Conservation (phyloP, 2,888 invertebrate genomes). For the Nasonovia ribisnigri region DNA sequence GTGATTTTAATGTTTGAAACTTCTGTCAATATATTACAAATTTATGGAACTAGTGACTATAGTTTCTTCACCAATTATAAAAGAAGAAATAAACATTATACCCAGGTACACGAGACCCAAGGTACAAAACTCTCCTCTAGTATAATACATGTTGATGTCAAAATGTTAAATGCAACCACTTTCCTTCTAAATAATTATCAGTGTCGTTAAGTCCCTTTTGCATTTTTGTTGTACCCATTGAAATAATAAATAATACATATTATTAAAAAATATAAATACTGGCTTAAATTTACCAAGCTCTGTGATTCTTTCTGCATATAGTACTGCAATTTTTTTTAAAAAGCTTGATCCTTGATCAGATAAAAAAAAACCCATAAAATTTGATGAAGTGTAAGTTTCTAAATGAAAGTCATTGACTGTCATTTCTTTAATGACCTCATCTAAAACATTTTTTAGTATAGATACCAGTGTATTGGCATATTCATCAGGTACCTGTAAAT, state of each 20-base stretch:
- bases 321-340: slow-evolving; percentile 82
- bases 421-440: slow-evolving; percentile 73
- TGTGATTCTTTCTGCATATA: slow-evolving; percentile 85
- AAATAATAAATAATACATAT: not conserved
- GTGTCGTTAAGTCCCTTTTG: not conserved
- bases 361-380: slow-evolving; percentile 92
- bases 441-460: slow-evolving; percentile 81
- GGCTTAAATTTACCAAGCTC: slow-evolving; percentile 69
- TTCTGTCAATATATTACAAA: too few relatives aligned
- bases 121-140: too few relatives aligned
- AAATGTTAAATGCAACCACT: not conserved
- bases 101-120: too few relatives aligned
- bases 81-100: too few relatives aligned
- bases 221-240: not conserved
- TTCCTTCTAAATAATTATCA: not conserved
- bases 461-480: slow-evolving; percentile 78
- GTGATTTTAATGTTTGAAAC: too few relatives aligned
- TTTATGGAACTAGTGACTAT: too few relatives aligned
- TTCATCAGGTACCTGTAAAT: slow-evolving; percentile 80
- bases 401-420: slow-evolving; percentile 75
- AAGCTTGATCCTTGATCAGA: slow-evolving; percentile 85
- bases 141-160: not conserved
- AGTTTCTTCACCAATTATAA: too few relatives aligned
- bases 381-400: slow-evolving; percentile 87
- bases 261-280: not conserved